Evolutionary conservation across 2,113 vertebrate species (phyloP).

Genomic region (Tachycineta bicolor): DNA sequence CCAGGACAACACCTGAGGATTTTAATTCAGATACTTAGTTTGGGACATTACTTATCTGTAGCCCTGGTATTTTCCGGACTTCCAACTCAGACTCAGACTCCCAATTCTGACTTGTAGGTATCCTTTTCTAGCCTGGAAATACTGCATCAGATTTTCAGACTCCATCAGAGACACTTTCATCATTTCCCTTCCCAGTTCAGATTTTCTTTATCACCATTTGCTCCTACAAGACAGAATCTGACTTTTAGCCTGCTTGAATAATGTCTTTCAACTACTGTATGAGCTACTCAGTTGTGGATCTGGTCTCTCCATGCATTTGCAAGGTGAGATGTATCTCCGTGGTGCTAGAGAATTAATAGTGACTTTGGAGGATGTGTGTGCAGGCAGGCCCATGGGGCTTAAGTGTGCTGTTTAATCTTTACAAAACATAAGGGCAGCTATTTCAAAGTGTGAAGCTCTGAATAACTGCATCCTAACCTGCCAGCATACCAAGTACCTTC

Average conservation of each 20-base stretch:
- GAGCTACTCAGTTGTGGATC: not conserved
- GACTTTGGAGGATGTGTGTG: slow-evolving; percentile 24
- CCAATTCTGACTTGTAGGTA: not conserved
- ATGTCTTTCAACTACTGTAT: not conserved
- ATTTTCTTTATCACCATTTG: not conserved
- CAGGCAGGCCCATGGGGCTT: slow-evolving; percentile 12
- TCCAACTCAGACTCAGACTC: not conserved
- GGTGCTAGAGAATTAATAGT: slow-evolving; percentile 26
- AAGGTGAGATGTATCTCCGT: not conserved
- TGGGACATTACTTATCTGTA: not conserved
- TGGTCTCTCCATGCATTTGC: not conserved
- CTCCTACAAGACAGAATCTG: not conserved
- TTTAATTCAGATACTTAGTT: not conserved
- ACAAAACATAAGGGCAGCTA: slow-evolving; percentile 29
- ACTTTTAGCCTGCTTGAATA: slow-evolving; percentile 24
- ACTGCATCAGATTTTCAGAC: not conserved
- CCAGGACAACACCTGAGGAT: not conserved
- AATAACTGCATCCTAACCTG: slow-evolving; percentile 34
- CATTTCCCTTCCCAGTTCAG: not conserved
- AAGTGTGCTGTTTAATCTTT: slow-evolving; percentile 47
- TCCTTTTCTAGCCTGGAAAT: not conserved
- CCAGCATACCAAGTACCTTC: not conserved
- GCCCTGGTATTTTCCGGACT: not conserved
- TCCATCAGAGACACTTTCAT: not conserved
- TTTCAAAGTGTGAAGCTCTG: slow-evolving; percentile 28